A percentile compares a stretch with the other conserved stretches of the same genome.
Conservation (phyloP, 2,113 vertebrate genomes). For the Carollia perspicillata region DNA sequence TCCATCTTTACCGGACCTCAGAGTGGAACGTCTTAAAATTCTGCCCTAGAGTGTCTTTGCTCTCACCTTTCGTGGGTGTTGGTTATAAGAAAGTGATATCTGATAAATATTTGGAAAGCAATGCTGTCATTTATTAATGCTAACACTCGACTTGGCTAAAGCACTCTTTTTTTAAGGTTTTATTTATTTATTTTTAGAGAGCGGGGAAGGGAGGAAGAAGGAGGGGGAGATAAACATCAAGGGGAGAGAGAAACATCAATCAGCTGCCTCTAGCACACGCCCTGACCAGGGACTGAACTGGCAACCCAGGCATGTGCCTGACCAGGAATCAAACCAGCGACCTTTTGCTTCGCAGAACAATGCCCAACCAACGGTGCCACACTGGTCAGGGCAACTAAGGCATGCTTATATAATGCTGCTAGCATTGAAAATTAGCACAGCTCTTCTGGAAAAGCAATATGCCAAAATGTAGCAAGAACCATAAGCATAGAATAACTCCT, state of each 20-base stretch:
- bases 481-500: not conserved
- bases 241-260: too few relatives aligned
- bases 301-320: too few relatives aligned
- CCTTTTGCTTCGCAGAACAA: too few relatives aligned
- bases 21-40: not conserved
- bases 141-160: not conserved
- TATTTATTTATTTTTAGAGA: too few relatives aligned
- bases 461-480: not conserved
- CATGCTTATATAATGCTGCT: not conserved
- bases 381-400: not conserved
- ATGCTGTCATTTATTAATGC: not conserved
- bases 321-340: too few relatives aligned
- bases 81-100: not conserved
- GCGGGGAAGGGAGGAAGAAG: too few relatives aligned
- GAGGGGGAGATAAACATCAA: too few relatives aligned
- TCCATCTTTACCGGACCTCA: not conserved
- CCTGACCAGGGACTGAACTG: too few relatives aligned
- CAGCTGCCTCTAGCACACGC: too few relatives aligned
- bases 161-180: not conserved
- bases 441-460: not conserved
- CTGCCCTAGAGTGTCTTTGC: not conserved
- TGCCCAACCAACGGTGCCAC: too few relatives aligned
- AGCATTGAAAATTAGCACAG: not conserved
- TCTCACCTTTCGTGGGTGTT: not conserved
- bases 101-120: not conserved